phyloP scores from a whole-genome alignment of 2,113 vertebrate species.

The Vidua chalybeata region DNA sequence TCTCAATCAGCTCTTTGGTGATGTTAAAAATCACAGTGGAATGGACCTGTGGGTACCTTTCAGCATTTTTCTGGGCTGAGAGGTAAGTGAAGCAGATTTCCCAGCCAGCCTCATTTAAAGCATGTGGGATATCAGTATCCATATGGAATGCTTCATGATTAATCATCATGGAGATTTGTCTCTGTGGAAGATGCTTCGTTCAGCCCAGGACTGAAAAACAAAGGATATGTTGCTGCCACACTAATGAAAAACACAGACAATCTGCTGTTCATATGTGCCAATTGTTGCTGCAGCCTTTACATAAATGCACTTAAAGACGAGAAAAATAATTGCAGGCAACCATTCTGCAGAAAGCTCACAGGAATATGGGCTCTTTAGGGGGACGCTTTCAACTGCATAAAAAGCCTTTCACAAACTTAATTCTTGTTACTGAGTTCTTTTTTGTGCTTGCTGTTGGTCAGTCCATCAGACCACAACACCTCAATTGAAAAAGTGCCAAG shows the following conservation, averaged over 20 bases:
- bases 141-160: constrained; percentile 60
- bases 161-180: constrained; percentile 41
- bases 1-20: background rate
- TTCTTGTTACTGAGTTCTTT: background rate
- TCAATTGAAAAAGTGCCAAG: background rate
- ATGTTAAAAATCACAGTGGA: background rate
- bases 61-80: constrained; percentile 14
- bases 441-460: background rate
- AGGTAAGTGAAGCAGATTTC: constrained; percentile 9
- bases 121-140: constrained; percentile 50
- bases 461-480: background rate
- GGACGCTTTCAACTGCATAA: background rate
- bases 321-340: constrained; percentile 31
- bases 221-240: constrained; percentile 54
- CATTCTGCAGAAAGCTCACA: background rate
- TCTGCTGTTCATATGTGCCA: constrained; percentile 70
- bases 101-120: constrained; percentile 51
- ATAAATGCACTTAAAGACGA: constrained; percentile 27
- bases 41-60: constrained; percentile 8
- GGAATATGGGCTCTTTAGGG: background rate
- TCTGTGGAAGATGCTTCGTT: constrained; percentile 53
- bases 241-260: constrained; percentile 67
- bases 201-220: constrained; percentile 49
- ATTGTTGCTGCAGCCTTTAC: constrained; percentile 26
- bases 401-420: background rate